A percentile compares a stretch with the other conserved stretches of the same genome.
These are phyloP conservation scores for Hyppa rectilinea DNA, from an alignment of 2,888 invertebrate species.

Conservation along the genomic window DNA sequence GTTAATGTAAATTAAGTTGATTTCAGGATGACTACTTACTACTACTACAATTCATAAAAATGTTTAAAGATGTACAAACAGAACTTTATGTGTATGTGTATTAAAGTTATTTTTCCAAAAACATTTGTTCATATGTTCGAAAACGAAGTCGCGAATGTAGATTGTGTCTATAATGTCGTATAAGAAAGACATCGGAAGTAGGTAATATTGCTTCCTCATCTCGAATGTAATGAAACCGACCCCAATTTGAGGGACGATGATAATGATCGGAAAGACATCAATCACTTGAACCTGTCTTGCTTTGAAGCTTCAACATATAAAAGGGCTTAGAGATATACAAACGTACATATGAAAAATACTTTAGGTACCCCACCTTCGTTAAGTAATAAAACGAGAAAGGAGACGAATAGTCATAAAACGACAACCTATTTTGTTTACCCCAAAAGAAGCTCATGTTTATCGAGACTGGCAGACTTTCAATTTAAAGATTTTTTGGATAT, in stretches of 20 bases:
- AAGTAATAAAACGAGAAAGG: not conserved
- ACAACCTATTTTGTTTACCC: not conserved
- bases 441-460: not conserved
- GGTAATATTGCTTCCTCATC: conserved; percentile 14
- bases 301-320: conserved; percentile 30
- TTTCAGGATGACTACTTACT: not conserved
- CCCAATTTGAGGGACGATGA: conserved; percentile 28
- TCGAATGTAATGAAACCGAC: conserved; percentile 22
- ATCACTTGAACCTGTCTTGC: conserved; percentile 48
- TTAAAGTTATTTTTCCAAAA: not conserved
- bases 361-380: not conserved
- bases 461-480: not conserved
- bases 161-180: not conserved
- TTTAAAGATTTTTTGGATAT: not conserved
- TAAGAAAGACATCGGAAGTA: conserved; percentile 5
- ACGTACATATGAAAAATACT: not conserved
- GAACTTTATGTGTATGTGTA: not conserved
- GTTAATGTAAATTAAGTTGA: not conserved
- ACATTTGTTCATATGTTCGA: not conserved
- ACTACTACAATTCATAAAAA: not conserved
- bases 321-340: conserved; percentile 27
- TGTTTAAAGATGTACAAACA: not conserved
- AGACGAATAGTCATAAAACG: not conserved
- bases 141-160: not conserved
- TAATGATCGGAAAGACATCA: conserved; percentile 51